A percentile compares a stretch with the other conserved stretches of the same genome.
Conservation (phyloP, 1,140 invertebrate species). For the Diabrotica virgifera region DNA sequence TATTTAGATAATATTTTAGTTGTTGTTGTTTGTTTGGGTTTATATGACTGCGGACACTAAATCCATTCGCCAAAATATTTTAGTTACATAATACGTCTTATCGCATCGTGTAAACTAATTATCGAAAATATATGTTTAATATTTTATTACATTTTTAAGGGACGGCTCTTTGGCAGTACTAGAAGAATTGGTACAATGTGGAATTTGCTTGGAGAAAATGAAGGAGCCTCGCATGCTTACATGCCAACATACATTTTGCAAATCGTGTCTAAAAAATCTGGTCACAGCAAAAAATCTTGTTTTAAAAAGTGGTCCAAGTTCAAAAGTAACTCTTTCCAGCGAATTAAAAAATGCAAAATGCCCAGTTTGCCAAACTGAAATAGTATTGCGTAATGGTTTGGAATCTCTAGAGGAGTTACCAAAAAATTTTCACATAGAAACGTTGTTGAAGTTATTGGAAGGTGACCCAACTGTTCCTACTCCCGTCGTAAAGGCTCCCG, state of each 20-base stretch:
- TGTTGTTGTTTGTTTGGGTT: no score
- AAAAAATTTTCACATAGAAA: slow-evolving; percentile 58
- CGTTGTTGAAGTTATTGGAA: slow-evolving; percentile 50
- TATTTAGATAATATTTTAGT: no score
- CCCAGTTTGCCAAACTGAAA: slow-evolving; percentile 39
- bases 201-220: slow-evolving; percentile 67
- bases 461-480: slow-evolving; percentile 12
- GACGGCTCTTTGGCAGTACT: slow-evolving; percentile 51
- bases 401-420: slow-evolving; percentile 53
- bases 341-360: slow-evolving; percentile 31
- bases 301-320: slow-evolving; percentile 3
- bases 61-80: no score
- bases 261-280: slow-evolving; percentile 57
- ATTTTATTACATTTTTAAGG: slow-evolving; percentile 4
- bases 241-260: slow-evolving; percentile 76
- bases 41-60: no score
- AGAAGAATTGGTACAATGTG: slow-evolving; percentile 66
- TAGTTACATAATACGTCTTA: no score
- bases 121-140: no score
- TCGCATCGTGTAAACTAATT: no score
- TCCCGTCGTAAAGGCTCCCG: slow-evolving; percentile 21
- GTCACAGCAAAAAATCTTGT: slow-evolving; percentile 38
- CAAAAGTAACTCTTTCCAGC: slow-evolving; percentile 11
- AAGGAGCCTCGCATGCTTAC: slow-evolving; percentile 67
- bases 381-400: slow-evolving; percentile 44